Evolutionary conservation across 2,113 vertebrate genomes (phyloP).

Genomic region (Eurypyga helias): DNA sequence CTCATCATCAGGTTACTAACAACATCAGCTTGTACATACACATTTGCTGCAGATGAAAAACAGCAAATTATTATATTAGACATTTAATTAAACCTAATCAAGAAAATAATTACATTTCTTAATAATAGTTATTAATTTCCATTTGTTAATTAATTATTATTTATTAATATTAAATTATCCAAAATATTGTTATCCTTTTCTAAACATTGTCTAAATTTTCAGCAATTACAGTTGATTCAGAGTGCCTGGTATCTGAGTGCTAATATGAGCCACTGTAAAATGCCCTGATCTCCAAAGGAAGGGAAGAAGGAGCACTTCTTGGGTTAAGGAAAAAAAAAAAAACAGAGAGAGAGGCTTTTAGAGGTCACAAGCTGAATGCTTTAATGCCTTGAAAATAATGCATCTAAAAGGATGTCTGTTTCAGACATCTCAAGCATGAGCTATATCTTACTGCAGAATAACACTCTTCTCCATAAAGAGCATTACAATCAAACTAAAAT

Average conservation of each 20-base stretch:
- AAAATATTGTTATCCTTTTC: not conserved
- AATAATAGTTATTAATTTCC: no score
- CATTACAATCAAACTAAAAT: not conserved
- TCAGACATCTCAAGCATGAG: not conserved
- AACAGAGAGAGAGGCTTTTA: not conserved
- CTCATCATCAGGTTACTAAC: not conserved
- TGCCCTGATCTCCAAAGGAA: not conserved
- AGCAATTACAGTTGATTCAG: not conserved
- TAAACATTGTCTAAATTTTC: not conserved
- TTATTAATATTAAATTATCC: no score
- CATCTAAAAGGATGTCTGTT: not conserved
- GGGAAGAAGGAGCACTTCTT: not conserved
- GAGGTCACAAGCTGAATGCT: not conserved
- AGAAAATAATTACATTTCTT: no score
- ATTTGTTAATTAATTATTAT: no score
- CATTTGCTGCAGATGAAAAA: not conserved
- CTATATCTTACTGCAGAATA: not conserved
- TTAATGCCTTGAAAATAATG: not conserved
- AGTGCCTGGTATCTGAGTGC: not conserved
- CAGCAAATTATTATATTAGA: no score
- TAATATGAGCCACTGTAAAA: not conserved
- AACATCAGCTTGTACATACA: not conserved
- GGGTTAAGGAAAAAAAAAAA: not conserved
- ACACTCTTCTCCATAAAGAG: not conserved
- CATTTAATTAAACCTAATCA: no score